Percentiles rank a stretch among this genome's conserved stretches.
Evolutionary conservation across 2,888 invertebrate species (phyloP).

Genomic region (Ectemnius lituratus): DNA sequence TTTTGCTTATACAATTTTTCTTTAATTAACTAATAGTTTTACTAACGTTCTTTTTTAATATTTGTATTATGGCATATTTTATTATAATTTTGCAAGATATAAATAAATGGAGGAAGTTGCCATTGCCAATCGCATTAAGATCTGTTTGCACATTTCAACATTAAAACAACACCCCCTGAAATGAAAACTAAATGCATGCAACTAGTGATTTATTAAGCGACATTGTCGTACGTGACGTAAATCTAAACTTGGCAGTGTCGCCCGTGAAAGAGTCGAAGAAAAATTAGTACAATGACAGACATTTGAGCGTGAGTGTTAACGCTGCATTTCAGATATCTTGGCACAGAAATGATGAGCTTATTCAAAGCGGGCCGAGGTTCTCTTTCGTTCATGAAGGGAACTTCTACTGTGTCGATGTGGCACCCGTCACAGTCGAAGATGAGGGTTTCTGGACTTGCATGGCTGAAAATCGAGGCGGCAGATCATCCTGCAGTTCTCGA

Average conservation of each 20-base stretch:
- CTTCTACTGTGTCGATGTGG: constrained; percentile 91
- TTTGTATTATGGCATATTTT: too few relatives aligned
- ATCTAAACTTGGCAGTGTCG: neutral
- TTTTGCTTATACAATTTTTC: too few relatives aligned
- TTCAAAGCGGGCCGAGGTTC: constrained; percentile 87
- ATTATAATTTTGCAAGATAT: too few relatives aligned
- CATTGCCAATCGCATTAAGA: too few relatives aligned
- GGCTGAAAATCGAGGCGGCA: constrained; percentile 87
- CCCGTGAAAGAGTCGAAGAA: too few relatives aligned
- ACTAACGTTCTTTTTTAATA: too few relatives aligned
- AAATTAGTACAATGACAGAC: neutral
- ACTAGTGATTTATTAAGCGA: neutral
- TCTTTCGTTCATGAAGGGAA: constrained; percentile 90
- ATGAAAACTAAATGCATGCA: neutral
- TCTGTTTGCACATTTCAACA: too few relatives aligned
- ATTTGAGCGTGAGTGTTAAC: neutral
- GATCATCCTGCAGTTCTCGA: constrained; percentile 87
- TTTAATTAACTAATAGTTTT: too few relatives aligned
- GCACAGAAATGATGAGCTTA: constrained; percentile 89
- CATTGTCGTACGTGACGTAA: neutral
- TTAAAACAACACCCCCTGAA: too few relatives aligned
- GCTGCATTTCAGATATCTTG: constrained; percentile 85
- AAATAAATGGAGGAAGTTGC: too few relatives aligned
- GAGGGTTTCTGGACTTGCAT: constrained; percentile 92
- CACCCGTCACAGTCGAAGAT: constrained; percentile 89